Conservation (phyloP, 2,888 invertebrate species). For the Aporophyla lueneburgensis region DNA sequence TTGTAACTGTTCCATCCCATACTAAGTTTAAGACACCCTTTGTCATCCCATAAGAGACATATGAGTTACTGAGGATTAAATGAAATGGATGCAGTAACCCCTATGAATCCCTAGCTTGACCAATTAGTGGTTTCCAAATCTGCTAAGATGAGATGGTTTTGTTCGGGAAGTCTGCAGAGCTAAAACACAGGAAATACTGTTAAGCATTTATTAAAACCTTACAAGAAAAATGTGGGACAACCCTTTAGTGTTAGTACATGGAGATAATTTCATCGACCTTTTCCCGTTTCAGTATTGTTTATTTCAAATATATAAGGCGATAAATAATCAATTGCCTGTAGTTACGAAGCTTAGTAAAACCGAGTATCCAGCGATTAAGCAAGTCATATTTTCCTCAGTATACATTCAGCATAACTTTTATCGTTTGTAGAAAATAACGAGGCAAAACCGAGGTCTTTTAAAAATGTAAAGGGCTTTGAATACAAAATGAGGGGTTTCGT, state of each 20-base stretch:
- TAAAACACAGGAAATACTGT: too few relatives aligned
- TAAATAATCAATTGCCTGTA: background rate
- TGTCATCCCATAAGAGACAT: slow-evolving; percentile 7
- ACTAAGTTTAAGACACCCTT: background rate
- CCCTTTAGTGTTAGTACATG: too few relatives aligned
- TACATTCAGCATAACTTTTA: slow-evolving; percentile 51
- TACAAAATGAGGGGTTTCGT: slow-evolving; percentile 52
- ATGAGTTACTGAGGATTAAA: background rate
- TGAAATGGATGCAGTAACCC: slow-evolving; percentile 8
- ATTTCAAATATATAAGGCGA: too few relatives aligned
- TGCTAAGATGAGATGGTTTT: too few relatives aligned
- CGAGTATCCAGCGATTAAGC: slow-evolving; percentile 6
- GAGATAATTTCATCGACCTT: too few relatives aligned
- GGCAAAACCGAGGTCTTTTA: slow-evolving; percentile 48
- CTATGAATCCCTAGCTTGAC: background rate
- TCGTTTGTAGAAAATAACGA: slow-evolving; percentile 58
- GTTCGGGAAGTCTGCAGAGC: too few relatives aligned
- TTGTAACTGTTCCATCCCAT: background rate
- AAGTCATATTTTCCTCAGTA: slow-evolving; percentile 29
- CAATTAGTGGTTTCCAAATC: slow-evolving; percentile 9
- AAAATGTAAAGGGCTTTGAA: slow-evolving; percentile 59
- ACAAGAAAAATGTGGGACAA: too few relatives aligned
- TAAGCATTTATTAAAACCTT: too few relatives aligned
- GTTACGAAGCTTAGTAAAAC: slow-evolving; percentile 6
- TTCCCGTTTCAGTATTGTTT: background rate